These are phyloP conservation scores for Zaprionus capensis DNA, from an alignment of 1,140 invertebrate genomes.

Conservation along the genomic window DNA sequence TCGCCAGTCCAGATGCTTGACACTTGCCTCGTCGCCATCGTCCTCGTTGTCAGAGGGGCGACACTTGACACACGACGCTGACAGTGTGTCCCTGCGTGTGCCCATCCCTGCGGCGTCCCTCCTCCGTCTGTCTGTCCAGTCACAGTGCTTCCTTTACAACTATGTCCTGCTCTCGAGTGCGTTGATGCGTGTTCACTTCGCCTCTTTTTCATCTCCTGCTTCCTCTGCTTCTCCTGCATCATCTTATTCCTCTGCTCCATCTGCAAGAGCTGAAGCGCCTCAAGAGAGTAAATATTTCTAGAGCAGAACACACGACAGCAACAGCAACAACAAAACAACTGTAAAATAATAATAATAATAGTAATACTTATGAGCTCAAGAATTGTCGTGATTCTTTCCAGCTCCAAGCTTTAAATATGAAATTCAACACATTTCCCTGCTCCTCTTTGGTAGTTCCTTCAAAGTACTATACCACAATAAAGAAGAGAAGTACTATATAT, in stretches of 20 bases:
- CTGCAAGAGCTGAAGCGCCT: not conserved
- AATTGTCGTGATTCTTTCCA: not conserved
- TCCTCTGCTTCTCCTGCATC: not conserved
- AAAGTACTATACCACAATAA: not conserved
- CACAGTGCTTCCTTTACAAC: constrained; percentile 2
- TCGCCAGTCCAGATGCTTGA: constrained; percentile 59
- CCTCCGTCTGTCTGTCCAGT: not conserved
- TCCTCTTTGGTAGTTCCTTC: not conserved
- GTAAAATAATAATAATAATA: constrained; percentile 10
- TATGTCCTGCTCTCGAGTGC: constrained; percentile 50
- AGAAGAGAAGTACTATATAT: not conserved
- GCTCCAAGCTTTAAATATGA: not conserved
- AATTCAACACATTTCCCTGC: not conserved
- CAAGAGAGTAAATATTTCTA: constrained; percentile 8
- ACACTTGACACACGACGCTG: constrained; percentile 75
- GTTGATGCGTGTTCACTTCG: constrained; percentile 46
- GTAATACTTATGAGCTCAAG: not conserved
- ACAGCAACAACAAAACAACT: not conserved
- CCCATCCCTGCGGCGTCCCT: not conserved
- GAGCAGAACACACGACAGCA: not conserved
- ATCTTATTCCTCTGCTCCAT: not conserved
- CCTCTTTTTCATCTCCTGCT: not conserved
- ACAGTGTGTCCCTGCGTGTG: constrained; percentile 18
- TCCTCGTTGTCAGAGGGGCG: constrained; percentile 37
- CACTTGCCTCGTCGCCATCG: constrained; percentile 63